Percentiles rank a stretch among this genome's conserved stretches.
Evolutionary conservation across 2,113 vertebrate species (phyloP).

Genomic region (Numida meleagris): DNA sequence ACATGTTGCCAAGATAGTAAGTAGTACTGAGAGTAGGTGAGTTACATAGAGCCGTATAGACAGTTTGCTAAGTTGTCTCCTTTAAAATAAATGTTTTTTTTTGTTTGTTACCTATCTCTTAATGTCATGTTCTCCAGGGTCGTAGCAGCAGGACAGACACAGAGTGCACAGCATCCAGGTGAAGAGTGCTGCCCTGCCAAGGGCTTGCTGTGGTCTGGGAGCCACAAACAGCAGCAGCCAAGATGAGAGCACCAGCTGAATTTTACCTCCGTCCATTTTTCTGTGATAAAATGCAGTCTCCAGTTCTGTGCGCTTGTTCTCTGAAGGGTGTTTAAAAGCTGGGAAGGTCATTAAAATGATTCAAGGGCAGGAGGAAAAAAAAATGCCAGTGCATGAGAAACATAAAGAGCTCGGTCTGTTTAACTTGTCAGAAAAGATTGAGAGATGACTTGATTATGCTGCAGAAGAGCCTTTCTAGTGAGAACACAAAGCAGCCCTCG

Average conservation of each 20-base stretch:
- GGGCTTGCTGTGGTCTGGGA: background rate
- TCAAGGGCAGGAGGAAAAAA: background rate
- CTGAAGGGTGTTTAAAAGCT: background rate
- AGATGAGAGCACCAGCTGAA: background rate
- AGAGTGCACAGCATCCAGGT: background rate
- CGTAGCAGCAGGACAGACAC: fast-evolving
- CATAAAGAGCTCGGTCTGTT: conserved; percentile 3
- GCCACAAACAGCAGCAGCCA: background rate
- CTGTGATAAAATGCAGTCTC: background rate
- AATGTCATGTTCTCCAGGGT: background rate
- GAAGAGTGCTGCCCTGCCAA: background rate
- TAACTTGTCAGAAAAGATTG: conserved; percentile 28
- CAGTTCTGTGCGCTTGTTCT: background rate
- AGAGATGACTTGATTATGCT: background rate
- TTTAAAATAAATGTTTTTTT: background rate
- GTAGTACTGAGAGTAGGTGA: background rate
- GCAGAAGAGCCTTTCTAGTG: background rate
- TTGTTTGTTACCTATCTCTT: background rate
- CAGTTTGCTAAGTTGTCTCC: background rate
- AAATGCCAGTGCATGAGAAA: background rate
- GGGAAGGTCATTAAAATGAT: background rate
- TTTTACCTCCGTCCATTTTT: background rate
- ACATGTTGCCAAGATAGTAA: background rate
- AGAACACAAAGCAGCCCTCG: background rate
- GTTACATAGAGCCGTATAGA: background rate